phyloP scores from a whole-genome alignment of 2,113 vertebrate genomes.

The Toxotes jaculatrix region DNA sequence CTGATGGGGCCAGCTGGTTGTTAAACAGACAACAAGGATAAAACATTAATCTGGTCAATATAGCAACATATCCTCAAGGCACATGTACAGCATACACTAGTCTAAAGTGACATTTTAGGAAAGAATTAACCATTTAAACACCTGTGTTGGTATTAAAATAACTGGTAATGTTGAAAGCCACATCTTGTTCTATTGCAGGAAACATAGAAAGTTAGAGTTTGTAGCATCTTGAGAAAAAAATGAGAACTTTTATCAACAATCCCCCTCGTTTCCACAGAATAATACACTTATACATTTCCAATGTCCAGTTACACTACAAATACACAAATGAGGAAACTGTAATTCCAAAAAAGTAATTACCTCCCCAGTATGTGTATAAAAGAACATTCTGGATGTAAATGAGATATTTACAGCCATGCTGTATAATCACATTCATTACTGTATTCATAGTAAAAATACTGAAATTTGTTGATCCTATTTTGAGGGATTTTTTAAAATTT shows the following conservation, averaged over 20 bases:
- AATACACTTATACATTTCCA: neutral
- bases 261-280: conserved; percentile 23
- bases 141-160: conserved; percentile 24
- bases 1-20: conserved; percentile 11
- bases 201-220: conserved; percentile 12
- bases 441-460: conserved; percentile 62
- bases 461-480: conserved; percentile 62
- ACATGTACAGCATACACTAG: conserved; percentile 47
- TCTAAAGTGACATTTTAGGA: conserved; percentile 36
- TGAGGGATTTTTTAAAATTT: conserved; percentile 20
- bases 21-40: conserved; percentile 46
- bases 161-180: conserved; percentile 28
- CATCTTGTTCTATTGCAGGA: conserved; percentile 50
- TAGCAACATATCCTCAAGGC: conserved; percentile 61
- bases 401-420: conserved; percentile 37
- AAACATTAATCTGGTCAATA: conserved; percentile 41
- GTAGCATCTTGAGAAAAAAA: conserved; percentile 30
- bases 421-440: conserved; percentile 53
- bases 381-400: conserved; percentile 41
- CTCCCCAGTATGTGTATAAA: conserved; percentile 41
- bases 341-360: conserved; percentile 61
- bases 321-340: conserved; percentile 41
- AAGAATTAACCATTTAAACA: neutral
- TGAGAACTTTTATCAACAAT: conserved; percentile 49
- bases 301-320: conserved; percentile 39